Conservation (phyloP, 53 echinoderm and acorn worm genomes). For the Echinometra lucunter region DNA sequence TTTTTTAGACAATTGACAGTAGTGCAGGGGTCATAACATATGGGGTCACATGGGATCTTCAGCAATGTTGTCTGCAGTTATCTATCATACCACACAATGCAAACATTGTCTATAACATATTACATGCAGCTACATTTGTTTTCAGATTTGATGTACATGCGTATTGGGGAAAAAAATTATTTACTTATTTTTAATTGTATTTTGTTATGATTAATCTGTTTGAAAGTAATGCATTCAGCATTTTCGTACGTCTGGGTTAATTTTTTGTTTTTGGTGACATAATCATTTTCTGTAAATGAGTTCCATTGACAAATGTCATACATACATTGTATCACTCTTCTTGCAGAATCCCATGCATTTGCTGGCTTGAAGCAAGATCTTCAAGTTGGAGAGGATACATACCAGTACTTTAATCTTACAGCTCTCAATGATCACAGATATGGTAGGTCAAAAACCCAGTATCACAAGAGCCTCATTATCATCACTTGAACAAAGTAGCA, state of each 20-base stretch:
- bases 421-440: conserved; percentile 91
- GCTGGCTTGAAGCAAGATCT: conserved; percentile 76
- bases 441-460: conserved; percentile 74
- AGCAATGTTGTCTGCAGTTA: neutral
- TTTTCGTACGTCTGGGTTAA: too few species aligned
- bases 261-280: too few species aligned
- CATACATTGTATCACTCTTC: neutral
- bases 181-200: too few species aligned
- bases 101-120: neutral
- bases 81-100: neutral
- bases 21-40: neutral
- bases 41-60: conserved; percentile 3
- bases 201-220: too few species aligned
- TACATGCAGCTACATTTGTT: neutral
- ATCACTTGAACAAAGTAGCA: conserved; percentile 7
- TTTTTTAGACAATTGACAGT: neutral
- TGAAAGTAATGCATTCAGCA: too few species aligned
- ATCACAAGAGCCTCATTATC: neutral
- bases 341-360: conserved; percentile 76
- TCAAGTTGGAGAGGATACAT: conserved; percentile 72
- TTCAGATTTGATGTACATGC: neutral
- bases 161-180: neutral
- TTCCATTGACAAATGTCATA: neutral
- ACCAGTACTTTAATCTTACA: conserved; percentile 90
- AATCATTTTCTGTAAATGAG: neutral